Percentiles rank a stretch among this genome's conserved stretches.
These are phyloP conservation scores for Podarcis siculus DNA, from an alignment of 2,797 vertebrate species.

Conservation along the genomic window DNA sequence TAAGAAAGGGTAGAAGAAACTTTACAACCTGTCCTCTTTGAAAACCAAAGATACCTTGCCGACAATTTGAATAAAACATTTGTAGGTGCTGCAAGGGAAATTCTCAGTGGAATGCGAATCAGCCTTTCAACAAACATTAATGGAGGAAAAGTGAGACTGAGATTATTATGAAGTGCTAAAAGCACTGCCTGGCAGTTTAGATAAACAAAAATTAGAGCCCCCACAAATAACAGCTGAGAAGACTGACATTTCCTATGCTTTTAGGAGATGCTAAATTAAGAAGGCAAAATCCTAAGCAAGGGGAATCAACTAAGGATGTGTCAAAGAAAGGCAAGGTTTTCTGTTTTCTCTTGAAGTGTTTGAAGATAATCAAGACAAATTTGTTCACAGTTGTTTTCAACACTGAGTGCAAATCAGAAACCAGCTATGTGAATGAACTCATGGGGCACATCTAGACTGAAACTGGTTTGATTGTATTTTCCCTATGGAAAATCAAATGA, in stretches of 20 bases:
- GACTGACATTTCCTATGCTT: constrained; percentile 46
- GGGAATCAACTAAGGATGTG: neutral
- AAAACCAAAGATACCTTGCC: neutral
- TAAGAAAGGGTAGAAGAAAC: neutral
- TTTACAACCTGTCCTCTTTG: constrained; percentile 10
- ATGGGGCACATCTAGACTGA: neutral
- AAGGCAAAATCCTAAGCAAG: neutral
- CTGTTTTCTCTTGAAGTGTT: neutral
- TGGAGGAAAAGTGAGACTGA: constrained; percentile 12
- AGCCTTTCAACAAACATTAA: constrained; percentile 34
- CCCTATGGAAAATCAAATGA: neutral
- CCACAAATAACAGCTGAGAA: constrained; percentile 41
- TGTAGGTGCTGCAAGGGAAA: neutral
- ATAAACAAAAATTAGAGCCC: constrained; percentile 57
- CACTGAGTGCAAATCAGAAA: neutral
- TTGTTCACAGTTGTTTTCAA: neutral
- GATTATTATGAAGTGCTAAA: constrained; percentile 54
- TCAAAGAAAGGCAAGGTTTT: neutral
- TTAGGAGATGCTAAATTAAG: constrained; percentile 50
- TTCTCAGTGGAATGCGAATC: constrained; percentile 14
- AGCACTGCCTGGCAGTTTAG: constrained; percentile 46
- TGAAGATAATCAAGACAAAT: neutral
- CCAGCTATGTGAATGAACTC: neutral
- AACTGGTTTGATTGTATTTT: neutral
- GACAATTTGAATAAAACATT: constrained; percentile 2